phyloP scores from a whole-genome alignment of 2,113 vertebrate genomes.

The Urocolius indicus region DNA sequence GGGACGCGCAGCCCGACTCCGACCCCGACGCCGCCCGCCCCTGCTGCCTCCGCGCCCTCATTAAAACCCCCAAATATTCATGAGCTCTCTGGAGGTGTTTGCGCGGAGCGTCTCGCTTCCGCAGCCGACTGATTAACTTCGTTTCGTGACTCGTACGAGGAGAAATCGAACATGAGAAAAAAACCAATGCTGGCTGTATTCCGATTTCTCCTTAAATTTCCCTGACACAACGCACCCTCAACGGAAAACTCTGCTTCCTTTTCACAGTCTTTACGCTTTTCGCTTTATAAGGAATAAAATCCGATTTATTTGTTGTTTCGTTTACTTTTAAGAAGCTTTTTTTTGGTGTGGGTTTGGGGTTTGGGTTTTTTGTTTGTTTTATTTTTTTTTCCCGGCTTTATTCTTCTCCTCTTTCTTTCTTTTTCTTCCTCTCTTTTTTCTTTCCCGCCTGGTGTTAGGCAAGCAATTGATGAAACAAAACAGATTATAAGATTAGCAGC shows the following conservation, averaged over 20 bases:
- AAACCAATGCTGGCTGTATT: neutral
- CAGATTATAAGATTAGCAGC: constrained; percentile 61
- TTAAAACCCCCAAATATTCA: neutral
- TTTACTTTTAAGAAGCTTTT: constrained; percentile 39
- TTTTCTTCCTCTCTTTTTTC: neutral
- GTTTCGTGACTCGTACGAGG: neutral
- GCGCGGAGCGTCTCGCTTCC: neutral
- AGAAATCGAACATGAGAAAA: neutral
- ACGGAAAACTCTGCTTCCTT: neutral
- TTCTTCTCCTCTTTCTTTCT: neutral
- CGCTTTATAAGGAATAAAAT: neutral
- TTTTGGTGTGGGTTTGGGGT: neutral
- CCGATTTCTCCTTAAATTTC: neutral
- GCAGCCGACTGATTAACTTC: neutral
- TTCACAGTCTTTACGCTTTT: neutral
- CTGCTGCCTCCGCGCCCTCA: neutral
- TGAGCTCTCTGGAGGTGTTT: neutral
- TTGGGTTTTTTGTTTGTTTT: neutral
- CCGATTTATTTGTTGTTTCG: constrained; percentile 27
- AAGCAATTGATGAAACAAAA: constrained; percentile 64
- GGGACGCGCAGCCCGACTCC: neutral
- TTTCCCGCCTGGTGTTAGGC: constrained; percentile 43
- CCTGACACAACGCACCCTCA: rapidly evolving
- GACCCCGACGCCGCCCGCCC: neutral
- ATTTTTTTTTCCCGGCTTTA: neutral